phyloP scores from a whole-genome alignment of 2,888 invertebrate species.

The Desoria tigrina region DNA sequence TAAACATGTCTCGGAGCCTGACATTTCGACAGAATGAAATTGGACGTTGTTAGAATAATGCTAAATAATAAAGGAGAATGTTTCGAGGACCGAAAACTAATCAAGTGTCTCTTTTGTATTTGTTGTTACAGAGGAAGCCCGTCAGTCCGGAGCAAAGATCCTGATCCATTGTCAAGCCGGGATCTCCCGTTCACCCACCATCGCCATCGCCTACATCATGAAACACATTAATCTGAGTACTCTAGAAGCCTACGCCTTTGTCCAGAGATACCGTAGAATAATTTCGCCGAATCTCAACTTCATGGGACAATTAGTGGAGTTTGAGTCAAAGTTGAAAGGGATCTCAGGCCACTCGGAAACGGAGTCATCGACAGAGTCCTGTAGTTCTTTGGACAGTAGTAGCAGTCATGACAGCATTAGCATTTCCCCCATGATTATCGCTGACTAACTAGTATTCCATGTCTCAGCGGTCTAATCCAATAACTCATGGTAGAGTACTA shows the following conservation, averaged over 20 bases:
- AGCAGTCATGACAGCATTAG: constrained; percentile 25
- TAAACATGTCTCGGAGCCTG: too few relatives aligned
- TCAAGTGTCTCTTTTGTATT: constrained; percentile 8
- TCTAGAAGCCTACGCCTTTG: constrained; percentile 83
- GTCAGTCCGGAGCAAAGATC: constrained; percentile 71
- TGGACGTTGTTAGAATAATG: too few relatives aligned
- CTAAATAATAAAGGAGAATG: background rate
- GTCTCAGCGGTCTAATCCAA: background rate
- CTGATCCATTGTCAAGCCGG: constrained; percentile 95
- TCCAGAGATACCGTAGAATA: constrained; percentile 80
- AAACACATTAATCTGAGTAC: constrained; percentile 78
- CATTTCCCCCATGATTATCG: constrained; percentile 33
- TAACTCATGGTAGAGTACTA: background rate
- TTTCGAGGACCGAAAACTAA: background rate
- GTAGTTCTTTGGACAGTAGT: constrained; percentile 35
- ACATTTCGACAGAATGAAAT: background rate
- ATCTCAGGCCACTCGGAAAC: constrained; percentile 6
- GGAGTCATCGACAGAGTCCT: constrained; percentile 35
- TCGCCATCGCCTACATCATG: constrained; percentile 94
- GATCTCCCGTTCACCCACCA: constrained; percentile 88
- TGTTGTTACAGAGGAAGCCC: constrained; percentile 68
- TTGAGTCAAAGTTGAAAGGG: constrained; percentile 60
- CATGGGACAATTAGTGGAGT: constrained; percentile 83
- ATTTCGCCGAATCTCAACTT: constrained; percentile 95
- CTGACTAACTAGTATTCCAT: constrained; percentile 29